Evolutionary conservation across 2,797 vertebrate genomes (phyloP), one percentile per base, ranked within the genome.

Genomic region (Tachyglossus aculeatus): DNA sequence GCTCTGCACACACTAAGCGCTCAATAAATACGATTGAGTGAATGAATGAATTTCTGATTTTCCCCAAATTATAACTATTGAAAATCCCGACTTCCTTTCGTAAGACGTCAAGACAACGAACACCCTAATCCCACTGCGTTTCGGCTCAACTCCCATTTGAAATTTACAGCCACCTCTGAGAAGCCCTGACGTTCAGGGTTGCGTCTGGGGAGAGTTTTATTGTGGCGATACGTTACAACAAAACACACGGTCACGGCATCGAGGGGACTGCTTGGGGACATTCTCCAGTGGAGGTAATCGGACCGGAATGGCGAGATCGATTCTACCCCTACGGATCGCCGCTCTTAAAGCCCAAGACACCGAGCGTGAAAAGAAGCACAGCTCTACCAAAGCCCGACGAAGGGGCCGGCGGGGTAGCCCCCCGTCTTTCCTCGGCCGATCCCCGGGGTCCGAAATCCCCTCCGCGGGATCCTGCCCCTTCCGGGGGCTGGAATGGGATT

Each of bases 201-300:
- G 27, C 67, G 74, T 62, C 41, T 60, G 60, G n/a, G n/a, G 67
- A 73, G 50, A 63, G 75, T 63, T 90, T 89, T 89, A 88, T 83
- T 44, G 73, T 51, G 78, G 82, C 60, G 0, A 0, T 16, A 33
- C 66, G 80, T 83, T 61, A 70, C 71, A 80, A 56, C 36, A 67
- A 78, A 74, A 74, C 78, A 67, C 68, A 79, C 47, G 80, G 80
- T 79, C 79, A 71, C 14, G 84, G 78, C 57, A 54, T 60, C 41
- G 56, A 67, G 73, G 77, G 66, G 67, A 83, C 62, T 71, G 64
- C 33, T 67, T 74, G 72, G 77, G 52, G 82, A 84, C 73, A 78
- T 37, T 41, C 2, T 57, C 71, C 67, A 50, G 43, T 5, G 59
- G 38, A 71, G 52, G 48, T 50, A 74, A 61, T 62, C 58, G 59